Base-by-base conservation (phyloP, 2,797 vertebrate genomes). In the Mus spretus region DNA sequence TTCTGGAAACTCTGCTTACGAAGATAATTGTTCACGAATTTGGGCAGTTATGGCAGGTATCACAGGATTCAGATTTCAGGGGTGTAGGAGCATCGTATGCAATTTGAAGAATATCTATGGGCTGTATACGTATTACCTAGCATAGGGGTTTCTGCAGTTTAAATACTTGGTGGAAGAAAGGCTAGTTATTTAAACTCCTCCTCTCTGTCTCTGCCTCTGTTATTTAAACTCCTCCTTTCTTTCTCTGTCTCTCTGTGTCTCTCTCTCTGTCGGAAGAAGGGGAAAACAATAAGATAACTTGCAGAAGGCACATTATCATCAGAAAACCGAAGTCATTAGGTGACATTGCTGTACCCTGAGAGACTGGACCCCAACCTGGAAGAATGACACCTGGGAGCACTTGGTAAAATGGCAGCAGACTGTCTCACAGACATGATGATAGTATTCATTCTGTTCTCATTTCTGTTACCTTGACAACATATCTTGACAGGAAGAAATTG, bases 21-120 rank as follows among this genome's bases (percentile, higher is more conserved):
- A 97, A 98, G 95, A 97, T 97, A 98, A 98, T 97, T 98, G 97
- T 97, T 97, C 82, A 96, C 97, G 96, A 92, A 97, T 96, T 96
- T 98, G 92, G 96, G 97, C 92, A 95, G 97, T 98, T 97, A 85
- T 93, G 75, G 96, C 94, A 93, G 95, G 96, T 97, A 97, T 96
- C 89, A 88, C 90, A 97, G 98, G 97, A 97, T 97, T 97, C 83
- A 96, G 89, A 97, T 97, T 90, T 96, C 96, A 97, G 72, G 83
- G 28, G 28, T 19, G 11, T 47, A 74, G 34, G 85, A 19, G 2
- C 47, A 79, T 50, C 6, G 6, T 13, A 11, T 89, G 78, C 97
- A 94, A 91, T 96, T 93, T 93, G 92, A 95, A 97, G 94, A 96
- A 88, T 96, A 97, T 93, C 93, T 95, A 94, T 93, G 96, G 94